A percentile compares a stretch with the other conserved stretches of the same genome.
Evolutionary conservation across 2,888 invertebrate genomes (phyloP).

Genomic region (Agelastica alni): DNA sequence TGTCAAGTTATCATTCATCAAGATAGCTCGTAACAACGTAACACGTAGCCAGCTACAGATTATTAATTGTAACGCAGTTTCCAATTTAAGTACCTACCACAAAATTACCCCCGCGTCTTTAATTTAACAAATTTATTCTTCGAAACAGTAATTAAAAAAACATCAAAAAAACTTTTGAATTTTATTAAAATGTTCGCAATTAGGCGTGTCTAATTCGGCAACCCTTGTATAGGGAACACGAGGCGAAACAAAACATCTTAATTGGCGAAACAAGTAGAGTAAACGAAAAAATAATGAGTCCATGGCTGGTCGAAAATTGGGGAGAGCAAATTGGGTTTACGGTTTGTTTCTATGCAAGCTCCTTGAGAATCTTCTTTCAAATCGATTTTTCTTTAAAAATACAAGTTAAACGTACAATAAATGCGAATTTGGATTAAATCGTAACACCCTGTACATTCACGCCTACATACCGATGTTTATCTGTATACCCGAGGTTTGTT

Average conservation of each 20-base stretch:
- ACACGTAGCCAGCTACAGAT: no score
- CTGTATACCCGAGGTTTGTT: conserved; percentile 38
- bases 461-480: conserved; percentile 30
- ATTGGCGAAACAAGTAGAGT: conserved; percentile 11
- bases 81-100: no score
- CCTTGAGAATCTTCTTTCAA: neutral
- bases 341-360: conserved; percentile 30
- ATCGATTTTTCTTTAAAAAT: neutral
- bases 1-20: no score
- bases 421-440: conserved; percentile 1
- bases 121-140: no score
- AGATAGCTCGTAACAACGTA: no score
- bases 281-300: conserved; percentile 29
- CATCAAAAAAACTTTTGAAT: no score
- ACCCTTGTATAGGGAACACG: neutral
- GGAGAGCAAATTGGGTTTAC: conserved; percentile 32
- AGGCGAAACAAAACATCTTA: neutral
- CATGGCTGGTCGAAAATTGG: conserved; percentile 25
- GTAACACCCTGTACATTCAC: conserved; percentile 16
- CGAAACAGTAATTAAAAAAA: no score
- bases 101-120: no score
- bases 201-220: neutral
- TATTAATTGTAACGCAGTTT: no score
- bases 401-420: neutral
- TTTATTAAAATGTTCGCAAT: no score